Evolutionary conservation across 1,140 invertebrate species (phyloP).

Genomic region (Drosophila albomicans): DNA sequence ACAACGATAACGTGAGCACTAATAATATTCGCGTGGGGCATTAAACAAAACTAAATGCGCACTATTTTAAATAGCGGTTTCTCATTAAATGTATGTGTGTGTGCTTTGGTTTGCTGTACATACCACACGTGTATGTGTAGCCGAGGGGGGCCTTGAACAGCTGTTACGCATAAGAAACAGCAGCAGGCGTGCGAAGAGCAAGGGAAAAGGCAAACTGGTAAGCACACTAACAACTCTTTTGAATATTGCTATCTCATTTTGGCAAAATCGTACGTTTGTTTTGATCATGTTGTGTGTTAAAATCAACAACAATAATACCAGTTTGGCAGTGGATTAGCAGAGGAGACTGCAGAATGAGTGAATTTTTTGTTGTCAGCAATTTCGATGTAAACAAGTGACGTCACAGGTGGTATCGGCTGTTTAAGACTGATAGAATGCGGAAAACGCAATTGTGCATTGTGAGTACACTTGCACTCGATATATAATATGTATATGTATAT

Average conservation of each 20-base stretch:
- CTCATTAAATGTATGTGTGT: slow-evolving; percentile 19
- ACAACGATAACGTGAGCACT: slow-evolving; percentile 47
- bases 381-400: slow-evolving; percentile 77
- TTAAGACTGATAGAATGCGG: slow-evolving; percentile 53
- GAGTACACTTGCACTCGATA: slow-evolving; percentile 25
- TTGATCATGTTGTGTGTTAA: slow-evolving; percentile 64
- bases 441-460: slow-evolving; percentile 46
- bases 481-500: not conserved
- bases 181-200: slow-evolving; percentile 19
- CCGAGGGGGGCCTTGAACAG: slow-evolving; percentile 61
- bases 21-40: slow-evolving; percentile 39
- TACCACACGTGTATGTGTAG: slow-evolving; percentile 15
- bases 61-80: slow-evolving; percentile 47
- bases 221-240: slow-evolving; percentile 43
- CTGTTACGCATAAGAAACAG: slow-evolving; percentile 56
- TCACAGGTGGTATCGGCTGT: slow-evolving; percentile 54
- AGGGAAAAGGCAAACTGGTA: slow-evolving; percentile 4
- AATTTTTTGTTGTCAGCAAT: slow-evolving; percentile 23
- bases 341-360: slow-evolving; percentile 33
- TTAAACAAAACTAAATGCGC: slow-evolving; percentile 54
- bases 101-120: no score
- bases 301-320: slow-evolving; percentile 32
- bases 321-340: slow-evolving; percentile 33
- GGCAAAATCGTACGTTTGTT: slow-evolving; percentile 81
- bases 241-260: slow-evolving; percentile 72